Evolutionary conservation across 2,888 invertebrate genomes (phyloP).

Genomic region (Aspidiotus rigidus): DNA sequence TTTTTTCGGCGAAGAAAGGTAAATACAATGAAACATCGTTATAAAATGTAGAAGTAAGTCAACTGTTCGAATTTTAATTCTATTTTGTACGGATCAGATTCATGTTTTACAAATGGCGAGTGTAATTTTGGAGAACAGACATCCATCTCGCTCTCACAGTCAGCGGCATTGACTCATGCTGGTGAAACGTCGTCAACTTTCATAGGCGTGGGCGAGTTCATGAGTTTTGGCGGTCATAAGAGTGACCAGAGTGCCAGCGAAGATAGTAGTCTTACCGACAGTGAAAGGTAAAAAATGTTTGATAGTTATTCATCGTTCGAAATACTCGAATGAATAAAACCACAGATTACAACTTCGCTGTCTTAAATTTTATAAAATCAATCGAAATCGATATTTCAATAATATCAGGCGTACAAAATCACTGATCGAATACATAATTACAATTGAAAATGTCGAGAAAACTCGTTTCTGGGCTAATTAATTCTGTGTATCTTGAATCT

Average conservation of each 20-base stretch:
- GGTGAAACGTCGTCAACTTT: too few relatives aligned
- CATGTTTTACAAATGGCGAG: too few relatives aligned
- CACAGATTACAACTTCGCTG: neutral
- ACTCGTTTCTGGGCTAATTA: neutral
- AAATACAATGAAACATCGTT: too few relatives aligned
- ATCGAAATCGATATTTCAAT: neutral
- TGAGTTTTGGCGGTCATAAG: slow-evolving; percentile 28
- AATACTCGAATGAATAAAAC: neutral
- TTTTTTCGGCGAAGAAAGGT: too few relatives aligned
- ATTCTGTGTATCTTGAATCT: neutral
- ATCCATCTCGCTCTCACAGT: too few relatives aligned
- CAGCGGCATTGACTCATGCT: too few relatives aligned
- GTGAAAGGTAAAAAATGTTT: slow-evolving; percentile 48
- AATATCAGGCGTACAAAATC: neutral
- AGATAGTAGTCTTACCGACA: slow-evolving; percentile 66
- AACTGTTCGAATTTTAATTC: too few relatives aligned
- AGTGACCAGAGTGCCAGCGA: slow-evolving; percentile 62
- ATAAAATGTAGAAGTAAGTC: too few relatives aligned
- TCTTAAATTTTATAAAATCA: neutral
- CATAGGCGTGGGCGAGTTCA: too few relatives aligned
- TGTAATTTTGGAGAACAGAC: too few relatives aligned
- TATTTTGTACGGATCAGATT: too few relatives aligned
- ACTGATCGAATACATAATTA: neutral
- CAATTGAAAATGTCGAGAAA: neutral
- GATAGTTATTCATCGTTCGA: neutral